Evolutionary conservation across 1,140 invertebrate species (phyloP), one percentile per base, ranked within the genome.

Genomic region (Orius insidiosus): DNA sequence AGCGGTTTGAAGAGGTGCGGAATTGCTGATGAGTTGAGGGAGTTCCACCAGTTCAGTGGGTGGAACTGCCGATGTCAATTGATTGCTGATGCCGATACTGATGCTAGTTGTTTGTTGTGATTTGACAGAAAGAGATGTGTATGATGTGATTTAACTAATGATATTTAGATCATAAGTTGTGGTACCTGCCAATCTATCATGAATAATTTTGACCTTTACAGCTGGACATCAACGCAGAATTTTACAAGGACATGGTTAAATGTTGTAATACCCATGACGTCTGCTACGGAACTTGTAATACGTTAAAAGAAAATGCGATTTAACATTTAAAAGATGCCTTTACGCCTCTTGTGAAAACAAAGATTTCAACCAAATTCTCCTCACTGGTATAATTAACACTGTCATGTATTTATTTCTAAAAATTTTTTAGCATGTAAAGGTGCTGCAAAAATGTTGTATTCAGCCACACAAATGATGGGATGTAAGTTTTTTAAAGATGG

Each of bases 261-360:
- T 93, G 86, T 56, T 93, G 86, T 63, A 74, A 90, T 59, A 56
- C 59, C 2, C 87, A 93, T 61, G 87, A 93, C 54, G 73, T 82
- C 49, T 93, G 87, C 60, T 93, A 93, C 56, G 85, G 87, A 50
- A 87, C 81, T 2, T 93, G 87, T 59, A 85, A 83, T 52, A 72
- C 64, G 24, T 76, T 83, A 39, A 89, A 87, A 61, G 84, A 88
- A 59, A 65, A 76, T 93, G 87, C 65, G 87, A 93, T 63, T 60
- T 85, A 37, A 74, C 80, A 24, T 92, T 92, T 57, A 85, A 86
- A 56, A 68, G 75, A 52, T 93, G 87, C 57, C 63, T 93, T 0
- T 86, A 87, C 53, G 76, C 69, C 58, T 76, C 83, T 48, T 92
- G 86, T 64, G 77, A 85, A 38, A 68, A 66, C 11, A 24, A 51